Base-by-base conservation (phyloP, 2,797 vertebrate species). In the Sciurus carolinensis region DNA sequence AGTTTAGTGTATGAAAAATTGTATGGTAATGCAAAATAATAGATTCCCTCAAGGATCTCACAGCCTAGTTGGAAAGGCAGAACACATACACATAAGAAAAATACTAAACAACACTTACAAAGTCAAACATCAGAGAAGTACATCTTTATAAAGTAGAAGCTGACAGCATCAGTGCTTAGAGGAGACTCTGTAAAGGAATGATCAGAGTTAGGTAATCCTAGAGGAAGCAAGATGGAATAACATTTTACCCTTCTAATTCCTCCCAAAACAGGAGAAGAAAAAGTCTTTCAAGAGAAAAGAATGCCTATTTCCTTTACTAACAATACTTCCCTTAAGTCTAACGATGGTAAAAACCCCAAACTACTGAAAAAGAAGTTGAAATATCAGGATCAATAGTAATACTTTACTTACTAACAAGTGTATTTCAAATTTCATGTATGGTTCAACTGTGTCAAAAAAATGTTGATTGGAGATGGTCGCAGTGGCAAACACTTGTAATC, bases 31-130 rank as follows among this genome's bases (percentile, higher is more conserved):
- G 67, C 66, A 95, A 94, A 97, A 92, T 80, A 89, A 94, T 18
- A 94, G 13, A 77, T 76, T 15, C 64, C 83, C 86, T 73, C 50
- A 86, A 95, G 59, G 52, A 88, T 87, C 75, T 42, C 95, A 82
- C 30, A 87, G 72, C 36, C 59, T 93, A 30, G 3, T 89, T 91
- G 62, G 24, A 28, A 57, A 95, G 90, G 28, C 54, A 89, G 76
- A 91, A 80, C 52, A 69, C 39, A 92, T 47, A 84, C 33, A 87
- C 24, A 12, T 52, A 81, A 92, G 57, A 83, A 90, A 96, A 96
- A 69, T 39, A 87, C 39, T 86, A 83, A 95, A 90, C 84, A 94
- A 88, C n/a, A 92, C n/a, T 96, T 89, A 85, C 54, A 95, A 96
- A 96, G 66, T n/a, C 73, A 85, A 90, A 92, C 1, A 42, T 73